Base-by-base conservation (phyloP, 1,140 invertebrate species). In the Penaeus vannamei region DNA sequence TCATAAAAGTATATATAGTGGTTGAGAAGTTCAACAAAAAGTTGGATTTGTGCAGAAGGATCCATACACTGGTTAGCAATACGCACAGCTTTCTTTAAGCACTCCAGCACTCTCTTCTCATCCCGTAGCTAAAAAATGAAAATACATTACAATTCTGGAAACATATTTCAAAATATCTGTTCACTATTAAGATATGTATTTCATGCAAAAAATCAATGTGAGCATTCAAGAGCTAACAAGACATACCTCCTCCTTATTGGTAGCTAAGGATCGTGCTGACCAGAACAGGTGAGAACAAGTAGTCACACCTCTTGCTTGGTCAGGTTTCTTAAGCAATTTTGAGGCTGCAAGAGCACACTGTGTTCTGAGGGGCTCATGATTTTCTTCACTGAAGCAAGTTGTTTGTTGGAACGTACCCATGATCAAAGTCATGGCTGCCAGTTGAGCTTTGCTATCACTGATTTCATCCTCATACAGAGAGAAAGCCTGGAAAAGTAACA, bases 381-480 rank as follows among this genome's bases (percentile, higher is more conserved):
- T 99, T 92, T 99, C 99, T 91, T 99, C 98, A 89, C 96, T 95
- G 92, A 99, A 98, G 90, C 97, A 98, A 88, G 95, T 95, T 94
- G 98, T 98, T 91, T 94, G 93, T 91, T 99, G 98, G 89, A 99
- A 96, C 0, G 98, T 99, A 64, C 97, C 97, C 90, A 99, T 98
- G 60, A 99, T 98, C 2, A 99, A 94, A 0, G 97, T 98, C 77
- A 99, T 98, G 26, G 98, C 98, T 1, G 98, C 97, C 77, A 99
- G 93, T 93, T 99, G 98, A 53, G 98, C 97, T 93, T 99, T 99
- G 79, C 97, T 98, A 92, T 99, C 99, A 14, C 97, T 98, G 91
- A 99, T 99, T 94, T 99, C 99, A 93, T 99, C 99, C 93, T 99
- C 99, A 92, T 99, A 99, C 81, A 99, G 94, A 0, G 98, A 98